These are phyloP conservation scores for Chromobotia macracanthus DNA, from an alignment of 2,797 vertebrate genomes.

Conservation along the genomic window DNA sequence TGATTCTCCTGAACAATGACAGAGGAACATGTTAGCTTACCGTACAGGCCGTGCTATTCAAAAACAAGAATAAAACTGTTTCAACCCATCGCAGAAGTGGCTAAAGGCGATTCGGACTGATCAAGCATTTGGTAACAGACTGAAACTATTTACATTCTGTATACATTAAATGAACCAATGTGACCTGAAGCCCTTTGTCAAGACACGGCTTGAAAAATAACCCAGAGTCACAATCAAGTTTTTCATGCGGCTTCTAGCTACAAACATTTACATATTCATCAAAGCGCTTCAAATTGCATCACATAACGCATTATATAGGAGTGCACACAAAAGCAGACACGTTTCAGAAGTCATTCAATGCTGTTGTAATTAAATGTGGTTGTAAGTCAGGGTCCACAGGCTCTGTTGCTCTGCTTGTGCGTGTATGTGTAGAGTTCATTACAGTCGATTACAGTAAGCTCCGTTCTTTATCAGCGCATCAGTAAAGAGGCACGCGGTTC, in stretches of 20 bases:
- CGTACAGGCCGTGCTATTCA: background rate
- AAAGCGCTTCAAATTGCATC: background rate
- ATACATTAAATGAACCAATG: background rate
- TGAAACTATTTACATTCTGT: background rate
- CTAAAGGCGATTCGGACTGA: background rate
- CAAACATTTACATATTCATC: background rate
- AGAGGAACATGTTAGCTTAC: background rate
- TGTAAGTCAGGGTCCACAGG: conserved; percentile 50
- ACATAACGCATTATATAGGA: conserved; percentile 3
- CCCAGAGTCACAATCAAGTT: background rate
- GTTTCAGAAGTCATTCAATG: background rate
- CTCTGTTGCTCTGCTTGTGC: conserved; percentile 12
- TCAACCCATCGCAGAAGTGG: background rate
- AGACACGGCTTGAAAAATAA: background rate
- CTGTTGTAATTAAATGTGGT: conserved; percentile 6
- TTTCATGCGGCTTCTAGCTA: background rate
- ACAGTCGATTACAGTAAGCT: conserved; percentile 52
- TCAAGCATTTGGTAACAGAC: background rate
- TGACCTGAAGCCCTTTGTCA: background rate
- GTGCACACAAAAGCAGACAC: background rate
- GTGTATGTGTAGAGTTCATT: conserved; percentile 49
- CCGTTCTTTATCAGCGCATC: conserved; percentile 46
- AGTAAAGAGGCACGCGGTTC: conserved; percentile 28
- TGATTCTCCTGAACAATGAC: background rate
- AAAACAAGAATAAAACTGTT: background rate